These are phyloP conservation scores for Chelonus formosanus DNA, from an alignment of 2,888 invertebrate species.

Conservation along the genomic window DNA sequence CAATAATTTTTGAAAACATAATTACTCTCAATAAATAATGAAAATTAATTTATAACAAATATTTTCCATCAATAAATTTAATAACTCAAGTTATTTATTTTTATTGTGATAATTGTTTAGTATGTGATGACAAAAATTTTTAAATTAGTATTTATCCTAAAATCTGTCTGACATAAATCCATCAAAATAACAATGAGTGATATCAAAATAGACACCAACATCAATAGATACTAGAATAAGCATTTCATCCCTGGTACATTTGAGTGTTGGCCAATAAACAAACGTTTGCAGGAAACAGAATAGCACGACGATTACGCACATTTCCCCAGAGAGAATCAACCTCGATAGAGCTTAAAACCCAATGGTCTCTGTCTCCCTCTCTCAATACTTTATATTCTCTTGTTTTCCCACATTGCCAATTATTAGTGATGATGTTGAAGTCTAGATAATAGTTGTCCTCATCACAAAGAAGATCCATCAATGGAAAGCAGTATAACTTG, in stretches of 20 bases:
- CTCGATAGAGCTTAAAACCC: slow-evolving; percentile 29
- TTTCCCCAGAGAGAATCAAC: slow-evolving; percentile 57
- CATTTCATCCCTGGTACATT: slow-evolving; percentile 8
- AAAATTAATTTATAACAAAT: too few species aligned
- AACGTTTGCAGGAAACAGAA: slow-evolving; percentile 47
- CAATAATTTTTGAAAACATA: too few species aligned
- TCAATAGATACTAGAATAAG: background rate
- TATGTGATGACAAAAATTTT: too few species aligned
- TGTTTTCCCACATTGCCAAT: slow-evolving; percentile 31
- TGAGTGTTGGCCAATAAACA: slow-evolving; percentile 31
- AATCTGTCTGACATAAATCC: too few species aligned
- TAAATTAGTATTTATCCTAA: too few species aligned
- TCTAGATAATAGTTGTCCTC: slow-evolving; percentile 8
- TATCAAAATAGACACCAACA: background rate
- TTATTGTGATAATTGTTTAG: too few species aligned
- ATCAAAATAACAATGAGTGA: background rate
- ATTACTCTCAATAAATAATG: too few species aligned
- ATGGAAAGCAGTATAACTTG: background rate
- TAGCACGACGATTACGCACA: slow-evolving; percentile 61
- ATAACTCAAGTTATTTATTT: too few species aligned
- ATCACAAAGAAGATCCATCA: slow-evolving; percentile 6
- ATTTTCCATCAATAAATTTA: too few species aligned
- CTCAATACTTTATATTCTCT: slow-evolving; percentile 8
- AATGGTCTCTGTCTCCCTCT: slow-evolving; percentile 29
- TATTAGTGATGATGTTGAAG: slow-evolving; percentile 27